Percentiles rank a stretch among this genome's conserved stretches.
These are phyloP conservation scores for Dione vanillae DNA, from an alignment of 2,888 invertebrate species.

Conservation along the genomic window DNA sequence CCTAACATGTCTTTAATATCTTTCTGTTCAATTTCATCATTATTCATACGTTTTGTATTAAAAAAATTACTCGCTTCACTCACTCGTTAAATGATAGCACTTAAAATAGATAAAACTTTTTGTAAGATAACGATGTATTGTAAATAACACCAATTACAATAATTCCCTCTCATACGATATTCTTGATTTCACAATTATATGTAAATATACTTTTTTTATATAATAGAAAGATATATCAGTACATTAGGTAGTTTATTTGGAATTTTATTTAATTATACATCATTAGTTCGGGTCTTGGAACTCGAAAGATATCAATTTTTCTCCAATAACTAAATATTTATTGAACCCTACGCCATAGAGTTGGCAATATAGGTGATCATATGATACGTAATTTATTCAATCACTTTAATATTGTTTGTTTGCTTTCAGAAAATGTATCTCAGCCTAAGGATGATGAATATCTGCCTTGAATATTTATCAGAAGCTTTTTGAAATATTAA, in stretches of 20 bases:
- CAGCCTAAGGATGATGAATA: constrained; percentile 10
- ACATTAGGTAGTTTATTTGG: not conserved
- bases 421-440: constrained; percentile 45
- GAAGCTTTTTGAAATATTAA: constrained; percentile 30
- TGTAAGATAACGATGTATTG: too few relatives aligned
- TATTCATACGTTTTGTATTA: too few relatives aligned
- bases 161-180: too few relatives aligned
- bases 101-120: too few relatives aligned
- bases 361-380: not conserved
- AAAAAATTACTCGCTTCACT: too few relatives aligned
- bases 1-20: too few relatives aligned
- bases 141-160: too few relatives aligned
- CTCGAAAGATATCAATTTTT: not conserved
- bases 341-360: not conserved
- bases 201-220: too few relatives aligned
- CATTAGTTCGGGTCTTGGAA: not conserved
- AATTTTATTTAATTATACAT: not conserved
- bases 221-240: too few relatives aligned
- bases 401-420: constrained; percentile 25
- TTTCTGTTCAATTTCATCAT: too few relatives aligned
- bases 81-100: too few relatives aligned
- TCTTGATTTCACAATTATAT: too few relatives aligned
- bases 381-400: constrained; percentile 1
- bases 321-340: not conserved
- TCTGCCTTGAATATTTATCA: constrained; percentile 7